These are phyloP conservation scores for Scleropages formosus DNA, from an alignment of 2,797 vertebrate genomes.

Conservation along the genomic window DNA sequence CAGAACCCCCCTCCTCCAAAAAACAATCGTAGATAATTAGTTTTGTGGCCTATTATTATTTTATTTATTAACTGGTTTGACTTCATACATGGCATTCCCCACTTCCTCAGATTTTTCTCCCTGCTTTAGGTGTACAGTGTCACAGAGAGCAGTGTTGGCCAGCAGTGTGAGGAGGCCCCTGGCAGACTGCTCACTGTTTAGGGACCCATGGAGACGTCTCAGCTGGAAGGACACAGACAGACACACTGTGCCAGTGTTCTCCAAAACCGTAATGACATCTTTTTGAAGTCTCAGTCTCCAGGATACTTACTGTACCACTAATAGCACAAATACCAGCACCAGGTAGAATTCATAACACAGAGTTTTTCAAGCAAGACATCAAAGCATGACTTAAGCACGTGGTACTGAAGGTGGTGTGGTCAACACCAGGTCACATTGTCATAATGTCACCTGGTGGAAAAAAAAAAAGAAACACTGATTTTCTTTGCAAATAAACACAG, in stretches of 20 bases:
- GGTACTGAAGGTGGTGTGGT: no score
- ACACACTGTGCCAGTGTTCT: not conserved
- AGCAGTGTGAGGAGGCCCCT: constrained; percentile 55
- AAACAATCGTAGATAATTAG: no score
- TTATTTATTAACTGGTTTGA: no score
- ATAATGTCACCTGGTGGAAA: not conserved
- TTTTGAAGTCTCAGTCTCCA: not conserved
- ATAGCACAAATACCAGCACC: not conserved
- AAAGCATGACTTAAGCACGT: not conserved
- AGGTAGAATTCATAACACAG: not conserved
- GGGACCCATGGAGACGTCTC: constrained; percentile 51
- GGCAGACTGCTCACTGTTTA: constrained; percentile 35
- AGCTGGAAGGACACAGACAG: constrained; percentile 18
- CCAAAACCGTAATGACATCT: not conserved
- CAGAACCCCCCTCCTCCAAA: no score
- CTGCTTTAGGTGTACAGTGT: constrained; percentile 58
- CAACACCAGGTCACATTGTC: no score
- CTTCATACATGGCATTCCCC: constrained; percentile 53
- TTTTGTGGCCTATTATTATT: no score
- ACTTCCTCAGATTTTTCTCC: constrained; percentile 42
- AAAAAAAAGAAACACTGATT: not conserved
- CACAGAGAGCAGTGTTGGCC: constrained; percentile 38
- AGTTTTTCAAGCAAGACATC: not conserved
- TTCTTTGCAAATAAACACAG: not conserved
- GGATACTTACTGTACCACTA: not conserved